Percentiles rank a stretch among this genome's conserved stretches.
Conservation (phyloP, 2,888 invertebrate genomes). For the Latrodectus hesperus region DNA sequence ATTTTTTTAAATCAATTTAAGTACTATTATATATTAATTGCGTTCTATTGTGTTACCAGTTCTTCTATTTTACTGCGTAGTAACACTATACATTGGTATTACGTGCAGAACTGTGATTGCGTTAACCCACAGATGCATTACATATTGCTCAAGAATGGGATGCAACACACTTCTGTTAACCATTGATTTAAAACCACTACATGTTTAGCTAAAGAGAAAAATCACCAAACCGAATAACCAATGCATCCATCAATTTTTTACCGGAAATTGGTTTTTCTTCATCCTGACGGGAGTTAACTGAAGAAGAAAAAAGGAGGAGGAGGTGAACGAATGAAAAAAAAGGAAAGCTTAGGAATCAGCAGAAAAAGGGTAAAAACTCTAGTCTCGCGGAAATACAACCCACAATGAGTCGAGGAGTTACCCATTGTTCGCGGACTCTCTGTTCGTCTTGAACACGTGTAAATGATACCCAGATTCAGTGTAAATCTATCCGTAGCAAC, state of each 20-base stretch:
- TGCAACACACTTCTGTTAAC: too few species aligned
- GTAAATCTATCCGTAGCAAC: conserved; percentile 12
- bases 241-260: conserved; percentile 24
- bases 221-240: conserved; percentile 9
- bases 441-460: conserved; percentile 16
- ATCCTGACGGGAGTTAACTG: not conserved
- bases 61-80: too few species aligned
- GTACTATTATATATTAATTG: too few species aligned
- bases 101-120: too few species aligned
- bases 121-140: too few species aligned
- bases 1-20: too few species aligned
- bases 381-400: conserved; percentile 5
- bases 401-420: conserved; percentile 5
- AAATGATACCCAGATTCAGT: conserved; percentile 5
- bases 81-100: too few species aligned
- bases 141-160: too few species aligned
- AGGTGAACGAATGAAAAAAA: not conserved
- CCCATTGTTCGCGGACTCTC: conserved; percentile 17
- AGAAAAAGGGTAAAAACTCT: conserved; percentile 5
- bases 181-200: too few species aligned
- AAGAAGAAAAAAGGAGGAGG: conserved; percentile 9
- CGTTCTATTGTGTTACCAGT: too few species aligned
- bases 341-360: not conserved
- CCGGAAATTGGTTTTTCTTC: conserved; percentile 25
- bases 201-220: not conserved